Evolutionary conservation across 2,113 vertebrate species (phyloP), one percentile per base, ranked within the genome.

Genomic region (Collichthys lucidus): DNA sequence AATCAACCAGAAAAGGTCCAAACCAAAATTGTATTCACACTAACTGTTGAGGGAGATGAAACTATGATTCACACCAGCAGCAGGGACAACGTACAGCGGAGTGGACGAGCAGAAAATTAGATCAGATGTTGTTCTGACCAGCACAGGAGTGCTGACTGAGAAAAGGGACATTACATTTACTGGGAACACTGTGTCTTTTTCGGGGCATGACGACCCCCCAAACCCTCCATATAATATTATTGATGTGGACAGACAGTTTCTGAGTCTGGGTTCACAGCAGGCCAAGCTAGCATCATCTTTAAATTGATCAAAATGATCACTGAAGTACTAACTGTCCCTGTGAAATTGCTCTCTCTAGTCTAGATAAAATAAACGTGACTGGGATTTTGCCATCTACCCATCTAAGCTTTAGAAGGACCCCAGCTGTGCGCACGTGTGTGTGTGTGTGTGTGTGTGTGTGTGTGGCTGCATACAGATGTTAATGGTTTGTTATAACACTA

Each of bases 171-270:
- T 50, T 46, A 12, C 60, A 76, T 71, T 77, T 35, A 59, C 31
- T 75, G n/a, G 79, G 88, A 81, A 88, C 82, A 62, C 26, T 0
- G 22, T 40, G 88, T 83, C 62, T 71, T 66, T 64, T 46, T 62
- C 3, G 1, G 49, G 80, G 68, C 71, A 79, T 53, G 74, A 66
- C 31, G 24, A 57, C 64, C 61, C 63, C 53, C 53, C 15, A 4
- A 40, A 47, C 26, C 19, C 14, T 59, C n/a, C 20, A 55, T 42
- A 82, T 64, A 42, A 83, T 17, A 82, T 64, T 49, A 83, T 17
- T 42, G 14, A 61, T 22, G 68, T 19, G 44, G 65, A 71, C 49
- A 24, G 73, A 57, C 8, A 61, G 61, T 72, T 76, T 79, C 55
- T 15, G 20, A 57, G 53, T 40, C 55, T 65, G 5, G 26, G 31